A percentile compares a stretch with the other conserved stretches of the same genome.
phyloP scores from a whole-genome alignment of 2,113 vertebrate genomes.

The Gobiocypris rarus region DNA sequence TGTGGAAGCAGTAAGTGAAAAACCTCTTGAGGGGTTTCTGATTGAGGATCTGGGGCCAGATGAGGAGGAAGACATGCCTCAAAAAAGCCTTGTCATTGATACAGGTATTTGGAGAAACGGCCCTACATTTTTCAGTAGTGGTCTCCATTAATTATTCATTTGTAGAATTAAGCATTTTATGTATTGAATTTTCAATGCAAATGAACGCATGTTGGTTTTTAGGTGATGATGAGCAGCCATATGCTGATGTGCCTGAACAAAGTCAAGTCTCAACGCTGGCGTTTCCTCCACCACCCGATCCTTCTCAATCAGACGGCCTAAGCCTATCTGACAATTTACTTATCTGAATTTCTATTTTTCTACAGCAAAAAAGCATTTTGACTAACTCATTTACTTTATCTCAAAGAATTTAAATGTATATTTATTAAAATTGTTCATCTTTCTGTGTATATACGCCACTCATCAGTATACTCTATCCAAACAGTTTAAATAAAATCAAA shows the following conservation, averaged over 20 bases:
- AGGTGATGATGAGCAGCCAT: slow-evolving; percentile 60
- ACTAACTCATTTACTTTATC: not conserved
- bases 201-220: slow-evolving; percentile 19
- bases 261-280: slow-evolving; percentile 58
- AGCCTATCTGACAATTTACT: slow-evolving; percentile 63
- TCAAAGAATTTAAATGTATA: slow-evolving; percentile 36
- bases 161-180: not conserved
- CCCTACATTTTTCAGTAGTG: not conserved
- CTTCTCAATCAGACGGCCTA: slow-evolving; percentile 56
- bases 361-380: not conserved
- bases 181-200: not conserved
- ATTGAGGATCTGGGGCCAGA: slow-evolving; percentile 77
- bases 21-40: slow-evolving; percentile 57
- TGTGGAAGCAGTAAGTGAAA: slow-evolving; percentile 36
- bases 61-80: slow-evolving; percentile 66
- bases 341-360: not conserved
- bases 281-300: slow-evolving; percentile 40
- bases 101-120: slow-evolving; percentile 50
- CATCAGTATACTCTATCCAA: not conserved
- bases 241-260: slow-evolving; percentile 57
- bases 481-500: not conserved
- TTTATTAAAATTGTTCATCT: slow-evolving; percentile 50
- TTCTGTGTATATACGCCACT: slow-evolving; percentile 2
- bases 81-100: slow-evolving; percentile 51
- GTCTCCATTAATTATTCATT: not conserved